Evolutionary conservation across 2,113 vertebrate genomes (phyloP).

Genomic region (Amphilophus citrinellus): DNA sequence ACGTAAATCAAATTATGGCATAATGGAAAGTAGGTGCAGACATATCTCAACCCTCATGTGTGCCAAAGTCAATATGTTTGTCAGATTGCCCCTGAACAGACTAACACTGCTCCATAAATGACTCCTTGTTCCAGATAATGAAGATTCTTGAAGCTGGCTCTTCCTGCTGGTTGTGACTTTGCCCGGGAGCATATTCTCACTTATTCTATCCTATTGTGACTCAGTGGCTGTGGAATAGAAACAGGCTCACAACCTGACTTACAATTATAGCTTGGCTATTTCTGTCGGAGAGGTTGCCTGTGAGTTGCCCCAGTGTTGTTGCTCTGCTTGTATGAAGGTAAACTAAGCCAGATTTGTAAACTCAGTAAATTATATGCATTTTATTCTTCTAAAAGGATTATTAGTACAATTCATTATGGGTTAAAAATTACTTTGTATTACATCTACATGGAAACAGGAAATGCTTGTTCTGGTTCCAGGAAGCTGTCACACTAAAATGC

Average conservation of each 20-base stretch:
- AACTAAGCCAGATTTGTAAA: slow-evolving; percentile 27
- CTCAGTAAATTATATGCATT: slow-evolving; percentile 4
- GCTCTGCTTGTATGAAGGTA: slow-evolving; percentile 42
- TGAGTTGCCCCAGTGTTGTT: slow-evolving; percentile 27
- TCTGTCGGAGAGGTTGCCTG: slow-evolving; percentile 59
- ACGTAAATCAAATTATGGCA: slow-evolving; percentile 55
- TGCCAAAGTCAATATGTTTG: slow-evolving; percentile 77
- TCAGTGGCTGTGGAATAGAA: slow-evolving; percentile 68
- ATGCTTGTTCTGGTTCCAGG: not conserved
- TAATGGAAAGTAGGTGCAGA: slow-evolving; percentile 55
- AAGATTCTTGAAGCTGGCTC: slow-evolving; percentile 60
- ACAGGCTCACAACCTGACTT: slow-evolving; percentile 63
- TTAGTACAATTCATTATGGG: not conserved
- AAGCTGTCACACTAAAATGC: not conserved
- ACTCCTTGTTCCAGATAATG: slow-evolving; percentile 78
- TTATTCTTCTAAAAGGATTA: not conserved
- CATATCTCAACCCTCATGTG: slow-evolving; percentile 56
- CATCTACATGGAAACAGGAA: not conserved
- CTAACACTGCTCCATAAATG: slow-evolving; percentile 69
- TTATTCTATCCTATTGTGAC: slow-evolving; percentile 70
- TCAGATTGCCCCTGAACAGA: slow-evolving; percentile 71
- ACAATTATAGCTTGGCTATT: slow-evolving; percentile 77
- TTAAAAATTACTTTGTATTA: not conserved
- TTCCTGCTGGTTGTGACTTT: slow-evolving; percentile 70
- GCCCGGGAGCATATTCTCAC: slow-evolving; percentile 67